Evolutionary conservation across 2,797 vertebrate species (phyloP), one percentile per base, ranked within the genome.

Genomic region (Notoglanidium macrostoma): DNA sequence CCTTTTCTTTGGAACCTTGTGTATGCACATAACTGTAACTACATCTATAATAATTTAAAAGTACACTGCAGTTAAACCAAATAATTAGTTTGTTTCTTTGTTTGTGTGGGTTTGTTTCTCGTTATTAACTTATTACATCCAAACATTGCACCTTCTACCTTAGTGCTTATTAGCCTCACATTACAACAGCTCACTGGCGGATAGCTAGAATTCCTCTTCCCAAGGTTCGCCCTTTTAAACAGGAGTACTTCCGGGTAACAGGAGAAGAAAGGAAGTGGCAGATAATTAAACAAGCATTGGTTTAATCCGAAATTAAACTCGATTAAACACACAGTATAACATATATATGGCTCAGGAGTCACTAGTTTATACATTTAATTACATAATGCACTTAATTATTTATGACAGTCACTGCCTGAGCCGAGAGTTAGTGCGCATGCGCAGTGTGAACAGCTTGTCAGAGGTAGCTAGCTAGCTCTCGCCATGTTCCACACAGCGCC

Each of bases 401-500:
- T 8, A 5, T 1, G 1, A 46, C 2, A 6, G 12, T 65, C 1
- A 9, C 23, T 23, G 49, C 1, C 15, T 57, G 35, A 17, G 59
- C 32, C 0, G 12, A 0, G 65, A 21, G 35, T 10, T 59, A 6
- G 2, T 21, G 84, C 84, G 84, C 84, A 85, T 78, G 84, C 84
- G 84, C 74, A 55, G 46, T 54, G n/a, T 17, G 55, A 49, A 23
- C 15, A 2, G 26, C 15, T n/a, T 85, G 84, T 32, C 57, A 63
- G 70, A 10, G 40, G 57, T 29, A 63, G 70, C 46, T 49, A 35
- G 35, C 83, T 85, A 85, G 89, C 87, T 54, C 83, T 89, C 90
- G 94, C 94, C 94, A 96, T 96, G 95, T 95, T 96, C 93, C 91
- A 90, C 92, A 94, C 94, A 94, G 91, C 92, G 92, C 93, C 92